These are phyloP conservation scores for Argya squamiceps DNA, from an alignment of 2,797 vertebrate genomes.

Conservation along the genomic window DNA sequence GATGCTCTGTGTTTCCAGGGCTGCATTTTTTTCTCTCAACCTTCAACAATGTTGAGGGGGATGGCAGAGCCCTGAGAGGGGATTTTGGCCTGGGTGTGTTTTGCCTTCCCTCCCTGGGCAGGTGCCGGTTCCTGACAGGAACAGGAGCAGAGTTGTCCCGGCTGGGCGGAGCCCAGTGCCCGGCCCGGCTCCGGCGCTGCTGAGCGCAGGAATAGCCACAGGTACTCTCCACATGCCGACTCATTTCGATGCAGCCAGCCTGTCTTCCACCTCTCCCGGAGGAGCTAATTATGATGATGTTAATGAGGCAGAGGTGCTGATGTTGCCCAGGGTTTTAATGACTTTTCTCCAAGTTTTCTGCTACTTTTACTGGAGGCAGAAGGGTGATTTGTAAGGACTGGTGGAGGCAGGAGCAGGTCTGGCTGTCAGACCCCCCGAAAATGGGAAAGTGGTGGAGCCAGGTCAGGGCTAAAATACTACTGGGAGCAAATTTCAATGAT, in stretches of 20 bases:
- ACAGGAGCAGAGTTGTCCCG: fast-evolving
- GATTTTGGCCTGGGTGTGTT: background rate
- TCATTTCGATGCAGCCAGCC: background rate
- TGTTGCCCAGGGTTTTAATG: constrained; percentile 33
- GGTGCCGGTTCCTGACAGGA: background rate
- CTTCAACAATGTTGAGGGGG: background rate
- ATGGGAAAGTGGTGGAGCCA: background rate
- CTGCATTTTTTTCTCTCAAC: background rate
- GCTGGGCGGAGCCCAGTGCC: background rate
- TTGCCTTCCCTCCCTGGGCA: background rate
- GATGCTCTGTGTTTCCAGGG: background rate
- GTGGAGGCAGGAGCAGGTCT: background rate
- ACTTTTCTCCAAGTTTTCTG: background rate
- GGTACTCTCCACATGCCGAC: background rate
- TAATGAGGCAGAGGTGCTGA: constrained; percentile 64
- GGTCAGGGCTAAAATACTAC: background rate
- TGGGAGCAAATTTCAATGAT: background rate
- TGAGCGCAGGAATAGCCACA: background rate
- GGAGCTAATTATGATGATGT: constrained; percentile 49
- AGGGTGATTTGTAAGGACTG: background rate
- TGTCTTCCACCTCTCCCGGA: background rate
- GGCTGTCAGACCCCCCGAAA: background rate
- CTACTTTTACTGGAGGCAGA: background rate
- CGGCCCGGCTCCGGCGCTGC: background rate
- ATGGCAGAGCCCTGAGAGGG: background rate